These are phyloP conservation scores for Pseudanteris insignis DNA, from an alignment of 2,888 invertebrate species.

Conservation along the genomic window DNA sequence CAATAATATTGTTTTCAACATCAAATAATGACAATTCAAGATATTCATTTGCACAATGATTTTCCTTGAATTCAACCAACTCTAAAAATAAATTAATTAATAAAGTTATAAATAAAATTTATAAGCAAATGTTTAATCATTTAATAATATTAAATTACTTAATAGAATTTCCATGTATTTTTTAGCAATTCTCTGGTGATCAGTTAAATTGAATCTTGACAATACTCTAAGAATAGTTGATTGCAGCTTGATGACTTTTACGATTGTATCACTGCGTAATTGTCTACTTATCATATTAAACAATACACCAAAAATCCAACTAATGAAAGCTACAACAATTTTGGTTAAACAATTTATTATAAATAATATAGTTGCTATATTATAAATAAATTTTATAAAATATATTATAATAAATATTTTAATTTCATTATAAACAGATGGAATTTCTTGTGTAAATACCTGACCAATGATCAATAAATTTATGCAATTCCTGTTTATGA, in stretches of 20 bases:
- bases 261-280: constrained; percentile 50
- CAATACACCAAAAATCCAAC: constrained; percentile 75
- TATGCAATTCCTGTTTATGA: constrained; percentile 1
- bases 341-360: too few species aligned
- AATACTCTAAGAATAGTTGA: constrained; percentile 59
- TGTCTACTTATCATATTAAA: constrained; percentile 71
- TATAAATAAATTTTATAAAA: too few species aligned
- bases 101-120: too few species aligned
- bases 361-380: too few species aligned
- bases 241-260: constrained; percentile 57
- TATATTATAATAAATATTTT: too few species aligned
- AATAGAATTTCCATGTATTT: constrained; percentile 53
- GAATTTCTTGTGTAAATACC: too few species aligned
- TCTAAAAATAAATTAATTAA: too few species aligned
- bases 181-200: constrained; percentile 54
- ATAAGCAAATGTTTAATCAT: too few species aligned
- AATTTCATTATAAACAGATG: too few species aligned
- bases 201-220: constrained; percentile 51
- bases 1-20: constrained; percentile 3
- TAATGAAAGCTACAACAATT: constrained; percentile 68
- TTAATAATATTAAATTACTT: too few species aligned
- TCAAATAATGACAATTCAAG: constrained; percentile 11
- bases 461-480: constrained; percentile 15
- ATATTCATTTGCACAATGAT: neutral
- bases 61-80: constrained; percentile 9